Evolutionary conservation across 2,113 vertebrate species (phyloP).

Genomic region (Crypturellus undulatus): DNA sequence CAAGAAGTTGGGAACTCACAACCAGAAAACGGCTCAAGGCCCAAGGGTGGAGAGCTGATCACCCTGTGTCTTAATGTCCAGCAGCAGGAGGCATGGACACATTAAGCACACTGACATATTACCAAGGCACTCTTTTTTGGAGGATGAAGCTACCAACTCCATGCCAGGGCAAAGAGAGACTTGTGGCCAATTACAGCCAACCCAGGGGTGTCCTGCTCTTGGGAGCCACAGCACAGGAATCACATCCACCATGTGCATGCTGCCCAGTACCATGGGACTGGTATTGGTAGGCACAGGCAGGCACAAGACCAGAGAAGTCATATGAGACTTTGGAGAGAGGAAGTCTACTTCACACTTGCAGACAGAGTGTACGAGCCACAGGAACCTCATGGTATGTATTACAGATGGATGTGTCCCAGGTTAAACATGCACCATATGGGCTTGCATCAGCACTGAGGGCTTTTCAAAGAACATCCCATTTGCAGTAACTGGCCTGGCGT

Average conservation of each 20-base stretch:
- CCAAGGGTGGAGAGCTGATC: fast-evolving
- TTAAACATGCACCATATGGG: constrained; percentile 56
- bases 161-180: background rate
- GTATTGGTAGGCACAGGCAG: background rate
- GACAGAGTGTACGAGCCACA: background rate
- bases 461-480: constrained; percentile 58
- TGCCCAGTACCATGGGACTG: background rate
- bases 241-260: background rate
- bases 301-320: background rate
- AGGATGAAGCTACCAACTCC: background rate
- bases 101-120: background rate
- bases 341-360: fast-evolving
- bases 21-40: background rate
- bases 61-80: background rate
- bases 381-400: constrained; percentile 53
- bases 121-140: background rate
- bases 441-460: constrained; percentile 62
- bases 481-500: constrained; percentile 60
- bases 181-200: background rate
- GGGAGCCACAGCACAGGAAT: background rate
- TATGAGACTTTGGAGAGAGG: background rate
- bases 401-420: constrained; percentile 50
- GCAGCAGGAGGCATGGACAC: background rate
- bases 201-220: background rate
- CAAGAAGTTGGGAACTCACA: background rate